These are phyloP conservation scores for Apoda limacodes DNA, from an alignment of 2,888 invertebrate genomes.

Conservation along the genomic window DNA sequence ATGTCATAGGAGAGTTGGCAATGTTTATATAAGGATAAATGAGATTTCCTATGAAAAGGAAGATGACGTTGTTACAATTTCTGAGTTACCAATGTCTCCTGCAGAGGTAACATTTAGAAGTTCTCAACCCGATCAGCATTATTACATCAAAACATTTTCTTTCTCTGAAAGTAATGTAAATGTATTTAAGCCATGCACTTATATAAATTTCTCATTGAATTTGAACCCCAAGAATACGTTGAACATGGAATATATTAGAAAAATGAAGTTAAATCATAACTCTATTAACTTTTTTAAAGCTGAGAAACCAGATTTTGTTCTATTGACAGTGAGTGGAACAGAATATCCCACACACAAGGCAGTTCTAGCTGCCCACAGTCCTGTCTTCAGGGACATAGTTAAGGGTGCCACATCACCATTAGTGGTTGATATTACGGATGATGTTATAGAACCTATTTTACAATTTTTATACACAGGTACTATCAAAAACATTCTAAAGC, in stretches of 20 bases:
- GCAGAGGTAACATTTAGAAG: too few species aligned
- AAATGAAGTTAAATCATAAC: conserved; percentile 39
- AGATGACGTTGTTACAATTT: too few species aligned
- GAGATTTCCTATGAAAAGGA: too few species aligned
- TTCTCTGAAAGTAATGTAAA: conserved; percentile 27
- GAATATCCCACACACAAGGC: conserved; percentile 41
- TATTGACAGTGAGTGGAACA: conserved; percentile 32
- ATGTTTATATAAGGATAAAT: conserved; percentile 34
- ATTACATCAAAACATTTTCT: conserved; percentile 38
- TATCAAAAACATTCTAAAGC: conserved; percentile 32
- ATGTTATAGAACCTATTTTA: conserved; percentile 39
- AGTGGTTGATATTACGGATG: conserved; percentile 34
- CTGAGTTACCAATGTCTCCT: too few species aligned
- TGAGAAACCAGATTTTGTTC: conserved; percentile 36
- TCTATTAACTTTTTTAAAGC: conserved; percentile 29
- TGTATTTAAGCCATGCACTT: conserved; percentile 20
- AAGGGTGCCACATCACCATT: conserved; percentile 26
- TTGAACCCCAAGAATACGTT: conserved; percentile 28
- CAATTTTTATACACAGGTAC: conserved; percentile 47
- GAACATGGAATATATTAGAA: conserved; percentile 28
- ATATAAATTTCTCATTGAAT: conserved; percentile 36
- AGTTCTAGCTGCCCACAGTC: conserved; percentile 42
- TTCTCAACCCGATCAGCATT: conserved; percentile 30
- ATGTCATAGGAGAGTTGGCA: conserved; percentile 33
- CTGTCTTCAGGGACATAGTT: conserved; percentile 32